phyloP scores from a whole-genome alignment of 2,113 vertebrate species.

The Micromys minutus region DNA sequence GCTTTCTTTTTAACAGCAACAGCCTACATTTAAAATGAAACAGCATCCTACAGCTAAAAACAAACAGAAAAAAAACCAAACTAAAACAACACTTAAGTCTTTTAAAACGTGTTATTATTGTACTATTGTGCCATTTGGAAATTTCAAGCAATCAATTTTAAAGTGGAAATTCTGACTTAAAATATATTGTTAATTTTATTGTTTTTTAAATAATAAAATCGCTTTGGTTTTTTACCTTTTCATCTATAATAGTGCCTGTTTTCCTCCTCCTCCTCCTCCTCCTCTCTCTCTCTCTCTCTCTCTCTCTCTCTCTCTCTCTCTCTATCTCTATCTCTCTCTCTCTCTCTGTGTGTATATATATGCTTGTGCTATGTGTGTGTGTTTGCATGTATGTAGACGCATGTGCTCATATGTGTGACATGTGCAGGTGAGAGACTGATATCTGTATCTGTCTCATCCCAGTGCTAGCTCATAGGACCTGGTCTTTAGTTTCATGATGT shows the following conservation, averaged over 20 bases:
- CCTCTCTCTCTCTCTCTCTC: neutral
- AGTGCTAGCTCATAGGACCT: neutral
- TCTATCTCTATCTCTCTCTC: too few species aligned
- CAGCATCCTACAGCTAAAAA: too few species aligned
- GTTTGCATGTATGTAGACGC: neutral
- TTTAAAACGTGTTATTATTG: neutral
- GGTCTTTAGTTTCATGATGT: neutral
- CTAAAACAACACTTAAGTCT: neutral
- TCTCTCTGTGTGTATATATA: neutral
- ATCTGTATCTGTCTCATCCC: neutral
- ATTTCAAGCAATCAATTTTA: neutral
- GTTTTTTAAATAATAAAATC: conserved; percentile 6
- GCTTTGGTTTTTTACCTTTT: neutral
- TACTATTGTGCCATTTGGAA: neutral
- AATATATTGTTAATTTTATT: conserved; percentile 49
- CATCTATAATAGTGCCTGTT: neutral
- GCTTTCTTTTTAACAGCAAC: neutral
- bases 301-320: too few species aligned
- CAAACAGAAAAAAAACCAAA: neutral
- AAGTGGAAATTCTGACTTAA: neutral
- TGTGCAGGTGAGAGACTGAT: neutral
- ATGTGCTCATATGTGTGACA: neutral
- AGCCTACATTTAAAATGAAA: conserved; percentile 7
- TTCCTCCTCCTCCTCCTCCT: too few species aligned
- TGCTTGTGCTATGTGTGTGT: neutral